Evolutionary conservation across 23 tunicate species (phyloP), one percentile per base, ranked within the genome.

Genomic region (Trididemnum clinides): DNA sequence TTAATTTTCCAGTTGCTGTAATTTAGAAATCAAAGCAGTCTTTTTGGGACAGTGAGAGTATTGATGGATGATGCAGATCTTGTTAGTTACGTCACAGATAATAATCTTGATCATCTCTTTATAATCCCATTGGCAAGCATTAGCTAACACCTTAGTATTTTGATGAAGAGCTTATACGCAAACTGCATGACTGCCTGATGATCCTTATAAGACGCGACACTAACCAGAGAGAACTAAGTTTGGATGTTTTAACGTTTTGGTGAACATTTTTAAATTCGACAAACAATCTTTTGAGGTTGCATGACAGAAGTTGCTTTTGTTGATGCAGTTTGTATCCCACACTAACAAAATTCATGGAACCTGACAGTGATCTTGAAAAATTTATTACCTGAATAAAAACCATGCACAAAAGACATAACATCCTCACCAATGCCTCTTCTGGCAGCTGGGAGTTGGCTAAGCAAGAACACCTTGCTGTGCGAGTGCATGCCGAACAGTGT

Each of bases 121-220:
- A 57, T 79, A 57, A 54, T 57, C 23, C 57, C 6, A 19, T 73
- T 73, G 57, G n/a, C 66, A 38, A 33, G 65, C 65, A 62, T 5
- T 73, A 51, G 20, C 38, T 57, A 51, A 64, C 36, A 82, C 3
- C 36, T 63, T 64, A 21, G 74, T 51, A 37, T 73, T 73, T 73
- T 73, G 80, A 28, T 73, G 80, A 28, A 73, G 23, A 38, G 80
- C 57, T 12, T 57, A 73, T 36, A 73, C 80, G 38, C 80, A 73
- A 73, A 73, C 36, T 63, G 86, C 37, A 65, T 82, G 86, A 33
- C 71, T 82, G 32, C 86, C 86, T 27, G 86, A 63, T 12, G 74
- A 63, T 22, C 86, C 86, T n/a, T 31, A 28, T 64, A 82, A 37
- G 18, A 73, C 80, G 6, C 80, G 38, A 54, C 80, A 73, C 28